Conservation (phyloP, 2,888 invertebrate species). For the Ornithoptera priamus region DNA sequence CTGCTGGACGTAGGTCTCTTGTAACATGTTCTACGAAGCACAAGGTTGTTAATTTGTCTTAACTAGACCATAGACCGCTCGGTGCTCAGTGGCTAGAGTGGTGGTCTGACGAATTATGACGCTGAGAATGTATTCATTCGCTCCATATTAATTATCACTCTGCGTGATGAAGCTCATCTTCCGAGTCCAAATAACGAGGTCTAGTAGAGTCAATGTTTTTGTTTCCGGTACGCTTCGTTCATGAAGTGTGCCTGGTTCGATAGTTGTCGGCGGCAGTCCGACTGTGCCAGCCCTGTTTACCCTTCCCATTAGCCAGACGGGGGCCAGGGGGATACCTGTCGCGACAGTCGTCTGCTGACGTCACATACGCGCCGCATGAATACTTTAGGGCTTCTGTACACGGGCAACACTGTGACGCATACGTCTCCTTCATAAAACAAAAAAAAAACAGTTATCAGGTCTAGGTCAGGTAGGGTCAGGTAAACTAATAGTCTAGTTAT, state of each 20-base stretch:
- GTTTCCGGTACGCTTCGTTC: not conserved
- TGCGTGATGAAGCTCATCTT: no score
- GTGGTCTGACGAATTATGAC: no score
- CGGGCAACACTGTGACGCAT: not conserved
- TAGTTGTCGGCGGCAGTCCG: slow-evolving; percentile 15
- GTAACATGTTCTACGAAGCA: no score
- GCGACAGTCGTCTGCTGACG: slow-evolving; percentile 30
- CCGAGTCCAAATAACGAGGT: no score
- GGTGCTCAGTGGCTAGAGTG: no score
- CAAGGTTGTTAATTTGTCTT: no score
- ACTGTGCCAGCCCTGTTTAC: slow-evolving; percentile 30
- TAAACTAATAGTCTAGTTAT: no score
- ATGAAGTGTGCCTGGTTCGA: not conserved
- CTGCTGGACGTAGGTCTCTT: no score
- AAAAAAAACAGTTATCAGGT: not conserved
- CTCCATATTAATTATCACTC: no score
- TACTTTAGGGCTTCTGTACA: slow-evolving; percentile 15
- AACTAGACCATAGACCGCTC: no score
- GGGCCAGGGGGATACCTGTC: slow-evolving; percentile 31
- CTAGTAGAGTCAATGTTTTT: not conserved
- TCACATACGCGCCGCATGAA: slow-evolving; percentile 12
- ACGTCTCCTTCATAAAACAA: not conserved
- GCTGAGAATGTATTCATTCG: no score
- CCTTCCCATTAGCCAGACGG: slow-evolving; percentile 28
- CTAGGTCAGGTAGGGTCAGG: no score